Evolutionary conservation across 1,140 invertebrate species (phyloP).

Genomic region (Artemia franciscana): DNA sequence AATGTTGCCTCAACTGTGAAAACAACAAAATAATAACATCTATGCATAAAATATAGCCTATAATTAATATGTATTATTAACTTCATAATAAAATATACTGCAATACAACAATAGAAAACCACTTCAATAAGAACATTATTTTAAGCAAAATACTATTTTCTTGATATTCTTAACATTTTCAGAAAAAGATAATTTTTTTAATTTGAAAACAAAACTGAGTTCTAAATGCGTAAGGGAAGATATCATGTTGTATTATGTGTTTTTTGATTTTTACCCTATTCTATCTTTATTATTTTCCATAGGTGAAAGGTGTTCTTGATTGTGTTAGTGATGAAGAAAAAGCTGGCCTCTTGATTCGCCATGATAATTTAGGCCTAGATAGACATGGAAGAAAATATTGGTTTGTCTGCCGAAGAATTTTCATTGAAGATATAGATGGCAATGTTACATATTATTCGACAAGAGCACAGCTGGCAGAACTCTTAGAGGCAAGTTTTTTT

Average conservation of each 20-base stretch:
- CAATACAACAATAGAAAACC: no score
- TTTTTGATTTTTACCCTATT: neutral
- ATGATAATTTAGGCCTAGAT: slow-evolving; percentile 82
- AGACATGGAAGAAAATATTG: slow-evolving; percentile 86
- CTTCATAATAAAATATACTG: no score
- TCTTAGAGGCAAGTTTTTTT: slow-evolving; percentile 32
- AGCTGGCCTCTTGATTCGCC: slow-evolving; percentile 64
- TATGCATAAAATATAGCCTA: no score
- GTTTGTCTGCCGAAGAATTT: slow-evolving; percentile 72
- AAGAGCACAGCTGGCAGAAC: slow-evolving; percentile 49
- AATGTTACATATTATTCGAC: slow-evolving; percentile 74
- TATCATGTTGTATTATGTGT: no score
- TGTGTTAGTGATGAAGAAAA: slow-evolving; percentile 77
- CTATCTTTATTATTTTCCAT: slow-evolving; percentile 4
- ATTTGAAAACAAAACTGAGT: no score
- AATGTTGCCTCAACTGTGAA: no score
- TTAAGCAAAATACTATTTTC: no score
- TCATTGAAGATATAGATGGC: slow-evolving; percentile 67
- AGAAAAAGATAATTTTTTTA: neutral
- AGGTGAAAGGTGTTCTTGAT: slow-evolving; percentile 61
- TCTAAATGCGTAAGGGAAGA: no score
- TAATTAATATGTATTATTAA: no score
- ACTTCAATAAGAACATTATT: no score
- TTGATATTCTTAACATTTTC: neutral
- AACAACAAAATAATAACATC: no score